Evolutionary conservation across 2,113 vertebrate species (phyloP).

Genomic region (Poeciliopsis retropinna): DNA sequence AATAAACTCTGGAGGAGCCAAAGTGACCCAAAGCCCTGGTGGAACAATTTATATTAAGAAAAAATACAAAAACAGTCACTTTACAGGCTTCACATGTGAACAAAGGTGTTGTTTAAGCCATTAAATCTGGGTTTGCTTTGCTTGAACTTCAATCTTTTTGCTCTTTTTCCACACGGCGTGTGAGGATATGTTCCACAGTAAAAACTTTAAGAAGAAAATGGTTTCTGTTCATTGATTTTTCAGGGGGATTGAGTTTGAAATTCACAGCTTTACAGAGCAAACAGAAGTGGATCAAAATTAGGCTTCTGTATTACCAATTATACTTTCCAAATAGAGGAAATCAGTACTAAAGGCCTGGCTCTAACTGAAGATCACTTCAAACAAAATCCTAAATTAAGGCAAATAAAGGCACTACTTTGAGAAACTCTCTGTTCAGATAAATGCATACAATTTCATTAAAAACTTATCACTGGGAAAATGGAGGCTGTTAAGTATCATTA

Average conservation of each 20-base stretch:
- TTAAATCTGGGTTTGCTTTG: neutral
- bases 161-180: neutral
- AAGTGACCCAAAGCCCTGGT: neutral
- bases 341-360: neutral
- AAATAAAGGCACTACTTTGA: neutral
- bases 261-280: neutral
- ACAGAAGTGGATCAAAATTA: slow-evolving; percentile 2
- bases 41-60: neutral
- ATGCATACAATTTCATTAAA: slow-evolving; percentile 30
- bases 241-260: neutral
- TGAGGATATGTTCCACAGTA: neutral
- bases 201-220: neutral
- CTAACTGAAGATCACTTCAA: neutral
- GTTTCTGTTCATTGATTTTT: neutral
- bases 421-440: neutral
- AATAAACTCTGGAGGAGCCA: neutral
- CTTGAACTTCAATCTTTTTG: neutral
- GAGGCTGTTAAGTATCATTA: slow-evolving; percentile 56
- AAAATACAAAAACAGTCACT: no score
- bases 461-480: slow-evolving; percentile 34
- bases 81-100: neutral
- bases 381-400: neutral
- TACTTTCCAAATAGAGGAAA: neutral
- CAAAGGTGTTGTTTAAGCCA: neutral
- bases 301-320: neutral